Percentiles rank a stretch among this genome's conserved stretches.
Evolutionary conservation across 2,797 vertebrate genomes (phyloP).

Genomic region (Takifugu rubripes): DNA sequence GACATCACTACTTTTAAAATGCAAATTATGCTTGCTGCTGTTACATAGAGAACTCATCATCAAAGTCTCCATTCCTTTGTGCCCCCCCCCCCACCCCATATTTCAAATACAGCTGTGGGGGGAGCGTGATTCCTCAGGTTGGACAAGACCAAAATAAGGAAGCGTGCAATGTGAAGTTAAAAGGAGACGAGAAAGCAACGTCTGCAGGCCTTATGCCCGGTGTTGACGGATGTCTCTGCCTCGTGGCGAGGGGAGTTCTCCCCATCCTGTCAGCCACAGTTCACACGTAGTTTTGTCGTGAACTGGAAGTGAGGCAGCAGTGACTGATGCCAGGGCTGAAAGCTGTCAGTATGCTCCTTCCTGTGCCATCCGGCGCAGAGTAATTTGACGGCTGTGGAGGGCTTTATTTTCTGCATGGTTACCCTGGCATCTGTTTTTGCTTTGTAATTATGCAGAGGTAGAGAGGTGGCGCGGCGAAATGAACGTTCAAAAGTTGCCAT

Average conservation of each 20-base stretch:
- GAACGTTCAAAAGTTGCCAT: slow-evolving; percentile 56
- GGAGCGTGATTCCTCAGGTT: slow-evolving; percentile 52
- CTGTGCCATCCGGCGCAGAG: slow-evolving; percentile 45
- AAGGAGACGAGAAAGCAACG: slow-evolving; percentile 17
- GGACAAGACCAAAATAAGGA: slow-evolving; percentile 58
- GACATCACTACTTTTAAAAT: slow-evolving; percentile 72
- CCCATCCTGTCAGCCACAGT: slow-evolving; percentile 44
- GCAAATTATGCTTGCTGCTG: slow-evolving; percentile 66
- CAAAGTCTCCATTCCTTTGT: slow-evolving; percentile 64
- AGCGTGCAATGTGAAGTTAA: slow-evolving; percentile 24
- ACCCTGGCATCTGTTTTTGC: slow-evolving; percentile 73
- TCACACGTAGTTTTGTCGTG: slow-evolving; percentile 45
- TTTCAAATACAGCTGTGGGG: slow-evolving; percentile 41
- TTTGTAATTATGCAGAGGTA: slow-evolving; percentile 65
- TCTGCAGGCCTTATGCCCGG: slow-evolving; percentile 37
- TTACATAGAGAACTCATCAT: slow-evolving; percentile 72
- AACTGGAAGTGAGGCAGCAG: slow-evolving; percentile 14
- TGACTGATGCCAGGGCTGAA: slow-evolving; percentile 39
- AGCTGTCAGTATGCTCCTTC: slow-evolving; percentile 50
- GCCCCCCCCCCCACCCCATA: slow-evolving; percentile 13
- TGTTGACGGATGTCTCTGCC: slow-evolving; percentile 59
- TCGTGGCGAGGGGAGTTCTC: slow-evolving; percentile 34
- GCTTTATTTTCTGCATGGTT: slow-evolving; percentile 77
- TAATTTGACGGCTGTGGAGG: slow-evolving; percentile 50
- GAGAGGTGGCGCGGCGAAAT: slow-evolving; percentile 51